These are phyloP conservation scores for Hypanus sabinus DNA, from an alignment of 2,113 vertebrate species.

Conservation along the genomic window DNA sequence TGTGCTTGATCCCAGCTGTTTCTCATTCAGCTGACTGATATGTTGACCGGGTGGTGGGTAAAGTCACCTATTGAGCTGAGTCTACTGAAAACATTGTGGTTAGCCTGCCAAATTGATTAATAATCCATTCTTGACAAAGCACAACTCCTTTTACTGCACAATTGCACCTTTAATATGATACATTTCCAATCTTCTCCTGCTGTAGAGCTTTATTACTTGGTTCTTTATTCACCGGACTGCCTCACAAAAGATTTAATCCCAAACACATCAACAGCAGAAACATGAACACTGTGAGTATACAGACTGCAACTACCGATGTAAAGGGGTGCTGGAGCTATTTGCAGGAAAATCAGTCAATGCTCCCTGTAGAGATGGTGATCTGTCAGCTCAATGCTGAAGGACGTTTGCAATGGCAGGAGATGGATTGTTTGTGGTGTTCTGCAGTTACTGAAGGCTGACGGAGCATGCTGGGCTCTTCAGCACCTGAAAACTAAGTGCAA, in stretches of 20 bases:
- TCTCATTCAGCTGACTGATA: background rate
- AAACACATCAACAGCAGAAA: background rate
- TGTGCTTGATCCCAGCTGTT: background rate
- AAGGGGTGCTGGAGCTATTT: background rate
- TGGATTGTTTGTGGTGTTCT: background rate
- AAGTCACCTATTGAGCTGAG: background rate
- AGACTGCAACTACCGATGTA: background rate
- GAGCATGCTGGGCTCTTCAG: background rate
- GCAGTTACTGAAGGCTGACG: background rate
- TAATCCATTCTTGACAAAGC: background rate
- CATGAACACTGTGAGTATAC: background rate
- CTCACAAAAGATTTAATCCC: background rate
- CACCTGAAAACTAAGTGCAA: background rate
- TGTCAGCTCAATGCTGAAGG: background rate
- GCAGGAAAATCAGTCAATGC: background rate
- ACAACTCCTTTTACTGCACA: background rate
- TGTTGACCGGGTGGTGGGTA: background rate
- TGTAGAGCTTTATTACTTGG: background rate
- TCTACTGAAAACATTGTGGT: background rate
- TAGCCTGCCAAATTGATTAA: background rate
- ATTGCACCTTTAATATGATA: conserved; percentile 11
- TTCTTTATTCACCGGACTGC: background rate
- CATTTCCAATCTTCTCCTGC: background rate
- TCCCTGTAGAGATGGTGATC: background rate
- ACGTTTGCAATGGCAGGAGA: no score